Conservation (phyloP, 2,797 vertebrate genomes). For the Coranthus polyacanthus region DNA sequence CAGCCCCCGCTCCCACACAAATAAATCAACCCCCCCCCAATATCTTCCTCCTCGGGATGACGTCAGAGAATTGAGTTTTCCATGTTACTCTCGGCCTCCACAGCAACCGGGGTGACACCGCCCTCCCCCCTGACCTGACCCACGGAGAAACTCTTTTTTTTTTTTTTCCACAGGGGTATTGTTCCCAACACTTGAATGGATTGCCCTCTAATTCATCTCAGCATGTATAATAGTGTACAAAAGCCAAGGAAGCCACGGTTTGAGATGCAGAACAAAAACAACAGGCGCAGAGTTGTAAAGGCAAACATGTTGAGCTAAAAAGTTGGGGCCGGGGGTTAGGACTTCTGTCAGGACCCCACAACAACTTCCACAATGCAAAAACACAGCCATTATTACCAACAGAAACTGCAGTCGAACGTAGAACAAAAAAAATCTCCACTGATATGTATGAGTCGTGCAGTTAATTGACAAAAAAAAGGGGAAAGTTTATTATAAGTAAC, state of each 20-base stretch:
- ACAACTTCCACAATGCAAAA: slow-evolving; percentile 1
- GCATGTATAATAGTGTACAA: slow-evolving; percentile 76
- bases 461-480: too few relatives aligned
- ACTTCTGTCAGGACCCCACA: slow-evolving; percentile 24
- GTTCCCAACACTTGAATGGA: slow-evolving; percentile 84
- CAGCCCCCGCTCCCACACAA: slow-evolving; percentile 71
- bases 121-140: slow-evolving; percentile 80
- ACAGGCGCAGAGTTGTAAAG: slow-evolving; percentile 63
- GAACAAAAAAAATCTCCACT: neutral
- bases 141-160: slow-evolving; percentile 64
- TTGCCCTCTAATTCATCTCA: slow-evolving; percentile 81
- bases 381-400: neutral
- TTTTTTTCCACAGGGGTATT: slow-evolving; percentile 71
- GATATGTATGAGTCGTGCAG: too few relatives aligned
- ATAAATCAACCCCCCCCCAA: slow-evolving; percentile 78
- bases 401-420: too few relatives aligned
- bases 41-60: slow-evolving; percentile 67
- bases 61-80: slow-evolving; percentile 80
- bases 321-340: neutral
- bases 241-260: slow-evolving; percentile 65
- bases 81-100: slow-evolving; percentile 76
- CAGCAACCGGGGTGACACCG: slow-evolving; percentile 77
- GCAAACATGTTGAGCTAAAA: slow-evolving; percentile 43
- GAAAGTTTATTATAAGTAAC: too few relatives aligned
- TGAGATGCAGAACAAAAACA: slow-evolving; percentile 65